These are phyloP conservation scores for Coracias cyanogaster DNA, from an alignment of 2,797 vertebrate genomes.

Conservation along the genomic window DNA sequence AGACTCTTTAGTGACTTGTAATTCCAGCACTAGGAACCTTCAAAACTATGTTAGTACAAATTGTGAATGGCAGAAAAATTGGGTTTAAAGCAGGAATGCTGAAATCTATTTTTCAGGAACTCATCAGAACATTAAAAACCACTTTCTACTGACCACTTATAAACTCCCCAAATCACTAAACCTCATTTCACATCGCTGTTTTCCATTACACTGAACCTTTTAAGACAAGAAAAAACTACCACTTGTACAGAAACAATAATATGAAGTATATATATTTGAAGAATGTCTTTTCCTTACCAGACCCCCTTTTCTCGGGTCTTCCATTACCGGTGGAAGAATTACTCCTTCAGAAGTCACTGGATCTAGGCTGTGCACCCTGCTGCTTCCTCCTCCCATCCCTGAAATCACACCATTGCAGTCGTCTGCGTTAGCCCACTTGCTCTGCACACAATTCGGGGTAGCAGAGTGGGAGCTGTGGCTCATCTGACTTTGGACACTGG, in stretches of 20 bases:
- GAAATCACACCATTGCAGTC: slow-evolving; percentile 81
- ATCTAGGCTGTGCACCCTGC: slow-evolving; percentile 32
- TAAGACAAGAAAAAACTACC: not conserved
- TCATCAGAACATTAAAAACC: not conserved
- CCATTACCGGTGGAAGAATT: slow-evolving; percentile 81
- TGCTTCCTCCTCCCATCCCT: slow-evolving; percentile 10
- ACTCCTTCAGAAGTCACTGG: slow-evolving; percentile 5
- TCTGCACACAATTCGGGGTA: slow-evolving; percentile 70
- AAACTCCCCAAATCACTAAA: not conserved
- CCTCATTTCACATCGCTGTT: not conserved
- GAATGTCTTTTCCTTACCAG: not conserved
- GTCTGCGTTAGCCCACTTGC: slow-evolving; percentile 71
- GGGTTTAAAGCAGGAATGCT: not conserved
- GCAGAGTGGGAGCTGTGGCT: slow-evolving; percentile 81
- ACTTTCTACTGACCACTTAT: not conserved
- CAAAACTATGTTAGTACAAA: not conserved
- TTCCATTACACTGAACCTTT: not conserved
- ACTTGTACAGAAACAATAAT: fast-evolving
- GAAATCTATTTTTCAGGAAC: not conserved
- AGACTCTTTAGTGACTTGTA: not conserved
- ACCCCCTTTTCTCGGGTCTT: slow-evolving; percentile 69
- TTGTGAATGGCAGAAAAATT: not conserved
- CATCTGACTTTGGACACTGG: slow-evolving; percentile 82
- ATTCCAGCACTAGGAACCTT: not conserved
- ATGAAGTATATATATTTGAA: not conserved